Evolutionary conservation across 2,888 invertebrate species (phyloP), one percentile per base, ranked within the genome.

Genomic region (Thera obeliscata): DNA sequence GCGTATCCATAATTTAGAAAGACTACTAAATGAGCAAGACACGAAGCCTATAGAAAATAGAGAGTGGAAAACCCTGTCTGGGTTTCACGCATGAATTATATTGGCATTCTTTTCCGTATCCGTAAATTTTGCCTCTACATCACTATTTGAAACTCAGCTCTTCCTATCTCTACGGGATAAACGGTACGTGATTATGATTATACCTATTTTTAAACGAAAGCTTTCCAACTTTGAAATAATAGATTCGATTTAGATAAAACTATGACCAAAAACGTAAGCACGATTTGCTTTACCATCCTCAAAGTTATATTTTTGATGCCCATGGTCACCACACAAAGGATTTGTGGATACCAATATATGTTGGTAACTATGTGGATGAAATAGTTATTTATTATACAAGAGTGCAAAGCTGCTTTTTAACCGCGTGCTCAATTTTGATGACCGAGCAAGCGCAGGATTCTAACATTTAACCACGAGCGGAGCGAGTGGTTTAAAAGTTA

Each of bases 161-260:
- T 74, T 69, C 68, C 66, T 66, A 63, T 64, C 64, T 70, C 60
- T 71, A 72, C 61, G 70, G 71, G 64, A 68, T 71, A 71, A 73
- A 72, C 61, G 68, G 65, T 67, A 66, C 72, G 73, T 75, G 55
- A 76, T 75, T 70, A 69, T 66, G 52, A 54, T 66, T 73, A 67
- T 68, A 72, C 74, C 72, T 70, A 71, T 74, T 73, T 72, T 71
- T 66, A 67, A 75, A 69, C 58, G 33, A 52, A 57, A 57, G 50
- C 56, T 57, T 54, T 22, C 55, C 12, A 56, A 57, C 50, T 50
- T 43, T 63, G 56, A 52, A 52, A 55, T 69, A 57, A 67, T 71
- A 70, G 67, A 61, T 72, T 66, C 56, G 67, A 56, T 71, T 61
- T 41, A n/a, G 41, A 63, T 63, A 63, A 57, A 41, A 35, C 33